Evolutionary conservation across 2,113 vertebrate genomes (phyloP), one percentile per base, ranked within the genome.

Genomic region (Suricata suricatta): DNA sequence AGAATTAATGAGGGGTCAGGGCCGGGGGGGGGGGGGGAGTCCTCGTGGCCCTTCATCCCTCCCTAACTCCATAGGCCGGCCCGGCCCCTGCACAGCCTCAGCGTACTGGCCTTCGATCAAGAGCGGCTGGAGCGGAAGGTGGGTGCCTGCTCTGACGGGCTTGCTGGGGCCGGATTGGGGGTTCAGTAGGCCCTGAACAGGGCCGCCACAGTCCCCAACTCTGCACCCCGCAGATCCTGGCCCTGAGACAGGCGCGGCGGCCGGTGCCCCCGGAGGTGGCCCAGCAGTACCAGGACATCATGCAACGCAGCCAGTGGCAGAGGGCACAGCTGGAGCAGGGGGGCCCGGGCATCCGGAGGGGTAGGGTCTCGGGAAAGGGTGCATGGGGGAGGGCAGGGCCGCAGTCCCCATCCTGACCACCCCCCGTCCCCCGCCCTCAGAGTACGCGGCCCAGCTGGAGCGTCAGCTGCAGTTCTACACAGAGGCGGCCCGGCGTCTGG

Each of bases 51-150:
- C 23, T 14, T 84, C 57, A 68, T 31, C 52, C 91, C 3, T 29
- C 17, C 9, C 29, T 41, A 12, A 0, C 38, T 57, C 97, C 98
- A 52, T 95, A 98, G 99, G 29, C 97, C 99, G 19, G 90, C 98
- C 1, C 99, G 98, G 93, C 98, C 99, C 71, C 98, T 99, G 88
- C 99, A 99, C 97, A 99, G 99, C 98, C 99, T 99, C 98, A 99
- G 99, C 2, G 99, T 99, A 76, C 98, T 99, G 90, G 98, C 99
- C 97, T 99, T 99, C 4, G 99, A 99, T 97, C 99, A 98, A 96
- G 99, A 99, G 85, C 99, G 99, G 33, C 94, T 99, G 82, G 99
- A 99, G 96, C 99, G 98, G 94, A 99, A 99, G 99, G 99, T 99
- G 41, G 80, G 98, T 87, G 8, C 64, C 60, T 33, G 50, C 1